phyloP scores from a whole-genome alignment of 2,113 vertebrate genomes.

The Oncorhynchus nerka region DNA sequence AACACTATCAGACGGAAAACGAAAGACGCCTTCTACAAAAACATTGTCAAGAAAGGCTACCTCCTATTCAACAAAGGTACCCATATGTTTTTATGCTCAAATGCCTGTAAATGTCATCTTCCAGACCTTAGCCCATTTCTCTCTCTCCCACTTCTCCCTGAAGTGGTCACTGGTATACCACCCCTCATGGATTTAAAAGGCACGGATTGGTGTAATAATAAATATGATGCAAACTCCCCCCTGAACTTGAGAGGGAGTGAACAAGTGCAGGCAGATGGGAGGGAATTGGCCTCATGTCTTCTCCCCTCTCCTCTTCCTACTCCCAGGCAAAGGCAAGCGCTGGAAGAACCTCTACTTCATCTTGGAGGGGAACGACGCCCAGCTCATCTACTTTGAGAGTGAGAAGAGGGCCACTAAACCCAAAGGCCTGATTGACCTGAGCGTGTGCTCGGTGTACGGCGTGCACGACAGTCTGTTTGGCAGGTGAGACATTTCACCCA shows the following conservation, averaged over 20 bases:
- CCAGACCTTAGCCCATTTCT: background rate
- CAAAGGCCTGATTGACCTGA: conserved; percentile 98
- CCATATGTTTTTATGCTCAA: background rate
- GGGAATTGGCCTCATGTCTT: background rate
- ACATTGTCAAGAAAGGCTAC: conserved; percentile 98
- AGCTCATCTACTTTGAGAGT: conserved; percentile 99
- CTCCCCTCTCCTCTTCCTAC: background rate
- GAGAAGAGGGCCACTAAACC: conserved; percentile 99
- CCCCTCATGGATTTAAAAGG: background rate
- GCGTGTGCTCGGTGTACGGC: conserved; percentile 93
- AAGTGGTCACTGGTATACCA: background rate
- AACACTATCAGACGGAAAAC: conserved; percentile 97
- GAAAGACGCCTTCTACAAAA: conserved; percentile 99
- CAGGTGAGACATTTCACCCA: conserved; percentile 78
- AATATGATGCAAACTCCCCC: too few species aligned
- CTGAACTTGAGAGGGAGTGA: too few species aligned
- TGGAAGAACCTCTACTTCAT: conserved; percentile 99
- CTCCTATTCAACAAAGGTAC: conserved; percentile 79
- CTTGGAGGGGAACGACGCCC: conserved; percentile 95
- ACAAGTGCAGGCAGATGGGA: too few species aligned
- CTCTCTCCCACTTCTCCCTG: too few species aligned
- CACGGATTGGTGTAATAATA: too few species aligned
- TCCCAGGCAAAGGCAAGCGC: conserved; percentile 93
- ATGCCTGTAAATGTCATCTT: background rate
- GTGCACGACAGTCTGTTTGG: conserved; percentile 99